A percentile compares a stretch with the other conserved stretches of the same genome.
Conservation (phyloP, 1,140 invertebrate genomes). For the Aphidius gifuensis region DNA sequence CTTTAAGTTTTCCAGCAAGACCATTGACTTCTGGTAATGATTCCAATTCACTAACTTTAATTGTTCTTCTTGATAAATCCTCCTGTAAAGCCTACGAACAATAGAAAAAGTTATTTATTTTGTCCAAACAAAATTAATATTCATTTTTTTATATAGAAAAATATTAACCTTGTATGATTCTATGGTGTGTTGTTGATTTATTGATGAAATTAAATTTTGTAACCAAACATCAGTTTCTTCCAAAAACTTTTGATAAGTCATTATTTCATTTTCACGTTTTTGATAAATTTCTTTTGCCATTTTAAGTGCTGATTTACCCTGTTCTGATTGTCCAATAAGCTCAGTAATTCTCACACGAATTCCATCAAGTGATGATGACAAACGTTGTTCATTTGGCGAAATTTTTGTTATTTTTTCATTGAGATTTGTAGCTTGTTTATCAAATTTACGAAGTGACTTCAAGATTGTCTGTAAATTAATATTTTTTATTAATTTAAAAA, state of each 20-base stretch:
- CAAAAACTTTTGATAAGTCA: slow-evolving; percentile 61
- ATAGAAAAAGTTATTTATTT: slow-evolving; percentile 6
- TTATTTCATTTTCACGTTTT: slow-evolving; percentile 59
- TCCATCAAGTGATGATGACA: slow-evolving; percentile 53
- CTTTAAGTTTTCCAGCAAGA: slow-evolving; percentile 42
- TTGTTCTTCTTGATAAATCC: slow-evolving; percentile 41
- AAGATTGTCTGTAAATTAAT: slow-evolving; percentile 57
- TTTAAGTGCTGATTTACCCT: slow-evolving; percentile 59
- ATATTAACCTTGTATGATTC: slow-evolving; percentile 37
- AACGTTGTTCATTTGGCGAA: slow-evolving; percentile 53
- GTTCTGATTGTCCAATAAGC: slow-evolving; percentile 61
- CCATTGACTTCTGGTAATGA: slow-evolving; percentile 43
- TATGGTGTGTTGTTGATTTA: slow-evolving; percentile 34
- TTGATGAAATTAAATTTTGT: slow-evolving; percentile 33
- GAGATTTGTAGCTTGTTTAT: slow-evolving; percentile 57
- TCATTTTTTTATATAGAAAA: not conserved
- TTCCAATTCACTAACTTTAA: slow-evolving; percentile 43
- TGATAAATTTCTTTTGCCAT: slow-evolving; percentile 56
- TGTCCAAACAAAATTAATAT: not conserved
- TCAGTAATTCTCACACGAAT: slow-evolving; percentile 57
- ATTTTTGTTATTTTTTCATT: slow-evolving; percentile 55
- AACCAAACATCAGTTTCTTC: slow-evolving; percentile 66
- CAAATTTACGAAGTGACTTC: slow-evolving; percentile 59
- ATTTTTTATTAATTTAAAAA: slow-evolving; percentile 5
- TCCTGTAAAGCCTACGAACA: slow-evolving; percentile 41